Conservation (phyloP, 1,140 invertebrate genomes). For the Cherax destructor region DNA sequence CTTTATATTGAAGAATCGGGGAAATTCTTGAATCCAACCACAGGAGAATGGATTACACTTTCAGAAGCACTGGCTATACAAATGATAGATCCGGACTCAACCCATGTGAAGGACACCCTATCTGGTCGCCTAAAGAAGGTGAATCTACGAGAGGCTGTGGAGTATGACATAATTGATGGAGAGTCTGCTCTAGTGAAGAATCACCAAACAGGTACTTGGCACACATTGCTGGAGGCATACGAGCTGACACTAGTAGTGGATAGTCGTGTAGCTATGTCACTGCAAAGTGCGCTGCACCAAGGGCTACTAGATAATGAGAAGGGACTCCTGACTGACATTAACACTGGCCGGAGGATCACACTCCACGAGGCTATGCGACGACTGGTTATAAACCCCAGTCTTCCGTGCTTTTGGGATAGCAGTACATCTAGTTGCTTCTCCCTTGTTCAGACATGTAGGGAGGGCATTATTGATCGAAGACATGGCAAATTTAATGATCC, state of each 20-base stretch:
- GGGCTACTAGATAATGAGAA: slow-evolving; percentile 87
- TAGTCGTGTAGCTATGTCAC: slow-evolving; percentile 86
- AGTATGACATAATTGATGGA: slow-evolving; percentile 84
- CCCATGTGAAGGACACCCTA: slow-evolving; percentile 88
- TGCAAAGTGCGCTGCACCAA: slow-evolving; percentile 90
- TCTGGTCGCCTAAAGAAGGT: slow-evolving; percentile 85
- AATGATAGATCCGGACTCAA: slow-evolving; percentile 88
- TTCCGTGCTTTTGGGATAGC: slow-evolving; percentile 88
- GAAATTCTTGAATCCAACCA: slow-evolving; percentile 87
- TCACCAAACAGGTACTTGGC: slow-evolving; percentile 81
- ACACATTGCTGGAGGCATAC: slow-evolving; percentile 87
- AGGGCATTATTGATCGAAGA: slow-evolving; percentile 88
- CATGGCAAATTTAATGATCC: slow-evolving; percentile 85
- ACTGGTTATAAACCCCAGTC: slow-evolving; percentile 85
- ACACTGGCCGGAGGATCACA: slow-evolving; percentile 84
- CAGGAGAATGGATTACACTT: slow-evolving; percentile 84
- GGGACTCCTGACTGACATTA: slow-evolving; percentile 88
- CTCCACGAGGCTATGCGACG: slow-evolving; percentile 89
- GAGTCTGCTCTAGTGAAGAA: slow-evolving; percentile 84
- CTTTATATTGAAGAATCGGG: slow-evolving; percentile 86
- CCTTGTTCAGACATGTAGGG: slow-evolving; percentile 86
- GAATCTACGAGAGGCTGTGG: slow-evolving; percentile 84
- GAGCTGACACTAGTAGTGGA: slow-evolving; percentile 87
- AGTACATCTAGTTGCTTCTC: slow-evolving; percentile 82
- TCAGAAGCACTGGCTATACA: slow-evolving; percentile 84